Percentiles rank a stretch among this genome's conserved stretches.
phyloP scores from a whole-genome alignment of 2,797 vertebrate species.

The Carduelis carduelis region DNA sequence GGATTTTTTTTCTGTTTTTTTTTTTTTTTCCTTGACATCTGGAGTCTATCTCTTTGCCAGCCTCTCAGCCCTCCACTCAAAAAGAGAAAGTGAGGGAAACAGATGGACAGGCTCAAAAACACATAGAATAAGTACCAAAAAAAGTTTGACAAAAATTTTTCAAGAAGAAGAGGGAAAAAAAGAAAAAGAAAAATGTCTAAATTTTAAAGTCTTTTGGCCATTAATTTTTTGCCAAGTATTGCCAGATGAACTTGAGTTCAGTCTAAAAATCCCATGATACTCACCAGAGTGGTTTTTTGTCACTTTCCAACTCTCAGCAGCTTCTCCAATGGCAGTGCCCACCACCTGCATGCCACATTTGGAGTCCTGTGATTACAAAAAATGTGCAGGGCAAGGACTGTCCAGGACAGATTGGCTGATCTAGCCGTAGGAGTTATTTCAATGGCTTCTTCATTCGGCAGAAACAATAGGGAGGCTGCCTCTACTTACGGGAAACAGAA shows the following conservation, averaged over 20 bases:
- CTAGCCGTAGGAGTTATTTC: background rate
- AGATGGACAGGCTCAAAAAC: background rate
- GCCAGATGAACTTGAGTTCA: constrained; percentile 25
- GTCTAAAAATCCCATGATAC: background rate
- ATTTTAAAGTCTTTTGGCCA: constrained; percentile 47
- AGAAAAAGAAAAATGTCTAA: background rate
- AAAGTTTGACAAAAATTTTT: background rate
- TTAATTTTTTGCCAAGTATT: constrained; percentile 59
- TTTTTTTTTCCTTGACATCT: constrained; percentile 68
- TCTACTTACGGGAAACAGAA: background rate
- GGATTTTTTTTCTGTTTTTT: background rate
- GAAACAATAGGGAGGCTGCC: background rate
- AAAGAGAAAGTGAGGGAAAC: constrained; percentile 43
- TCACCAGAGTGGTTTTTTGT: background rate
- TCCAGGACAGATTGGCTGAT: background rate
- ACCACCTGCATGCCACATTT: background rate
- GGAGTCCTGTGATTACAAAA: constrained; percentile 2
- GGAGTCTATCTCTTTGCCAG: constrained; percentile 71
- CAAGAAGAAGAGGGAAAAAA: background rate
- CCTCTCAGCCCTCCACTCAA: constrained; percentile 2
- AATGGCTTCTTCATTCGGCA: background rate
- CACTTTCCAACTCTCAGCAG: background rate
- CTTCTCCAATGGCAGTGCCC: background rate
- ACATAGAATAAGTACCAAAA: background rate
- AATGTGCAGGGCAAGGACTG: background rate